phyloP scores from a whole-genome alignment of 2,113 vertebrate species.

The Euleptes europaea region DNA sequence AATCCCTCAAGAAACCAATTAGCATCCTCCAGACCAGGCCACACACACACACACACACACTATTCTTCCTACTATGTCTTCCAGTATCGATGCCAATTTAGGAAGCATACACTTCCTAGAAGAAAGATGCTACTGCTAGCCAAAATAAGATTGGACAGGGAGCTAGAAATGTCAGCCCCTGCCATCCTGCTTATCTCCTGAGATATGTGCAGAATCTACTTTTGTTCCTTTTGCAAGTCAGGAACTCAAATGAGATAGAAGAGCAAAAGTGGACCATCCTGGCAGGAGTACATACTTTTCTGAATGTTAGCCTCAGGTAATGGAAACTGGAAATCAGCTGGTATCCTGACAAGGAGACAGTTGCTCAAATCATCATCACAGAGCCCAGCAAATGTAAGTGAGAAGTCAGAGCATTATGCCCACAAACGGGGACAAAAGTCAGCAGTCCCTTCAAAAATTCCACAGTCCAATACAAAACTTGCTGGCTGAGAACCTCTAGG shows the following conservation, averaged over 20 bases:
- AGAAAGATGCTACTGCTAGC: not conserved
- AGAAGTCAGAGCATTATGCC: not conserved
- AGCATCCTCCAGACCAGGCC: not conserved
- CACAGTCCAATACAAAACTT: not conserved
- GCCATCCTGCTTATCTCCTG: not conserved
- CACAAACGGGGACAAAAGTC: not conserved
- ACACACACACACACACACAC: not conserved
- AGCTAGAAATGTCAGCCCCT: not conserved
- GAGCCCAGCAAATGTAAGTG: rapidly evolving
- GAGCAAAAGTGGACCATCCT: not conserved
- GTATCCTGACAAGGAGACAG: not conserved
- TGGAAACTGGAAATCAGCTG: not conserved
- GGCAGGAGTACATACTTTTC: not conserved
- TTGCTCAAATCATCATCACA: not conserved
- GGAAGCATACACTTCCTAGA: not conserved
- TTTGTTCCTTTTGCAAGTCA: not conserved
- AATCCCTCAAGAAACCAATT: not conserved
- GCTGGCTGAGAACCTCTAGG: not conserved
- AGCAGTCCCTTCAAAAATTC: not conserved
- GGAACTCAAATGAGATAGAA: not conserved
- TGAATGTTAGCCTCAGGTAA: not conserved
- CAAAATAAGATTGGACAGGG: constrained; percentile 22
- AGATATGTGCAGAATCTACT: not conserved
- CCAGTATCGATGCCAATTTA: not conserved
- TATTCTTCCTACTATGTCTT: not conserved